Conservation (phyloP, 1,140 invertebrate genomes). For the Drosophila truncata region DNA sequence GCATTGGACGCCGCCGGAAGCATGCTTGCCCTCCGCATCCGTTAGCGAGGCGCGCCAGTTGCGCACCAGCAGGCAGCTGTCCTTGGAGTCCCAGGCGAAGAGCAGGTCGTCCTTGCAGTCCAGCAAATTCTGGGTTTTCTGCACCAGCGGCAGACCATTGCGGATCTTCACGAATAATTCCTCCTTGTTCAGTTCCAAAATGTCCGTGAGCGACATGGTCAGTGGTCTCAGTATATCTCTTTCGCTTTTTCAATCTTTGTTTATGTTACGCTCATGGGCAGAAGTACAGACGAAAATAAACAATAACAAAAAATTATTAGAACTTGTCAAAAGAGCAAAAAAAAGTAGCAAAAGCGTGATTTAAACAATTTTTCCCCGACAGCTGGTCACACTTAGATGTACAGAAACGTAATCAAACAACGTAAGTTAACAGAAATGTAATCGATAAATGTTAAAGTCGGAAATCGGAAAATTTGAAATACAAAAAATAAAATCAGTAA, state of each 20-base stretch:
- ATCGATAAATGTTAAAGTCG: not conserved
- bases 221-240: slow-evolving; percentile 67
- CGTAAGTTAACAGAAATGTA: not conserved
- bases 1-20: slow-evolving; percentile 22
- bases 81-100: slow-evolving; percentile 73
- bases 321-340: slow-evolving; percentile 71
- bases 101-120: slow-evolving; percentile 83
- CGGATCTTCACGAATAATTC: slow-evolving; percentile 74
- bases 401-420: not conserved
- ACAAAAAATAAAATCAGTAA: too few species aligned
- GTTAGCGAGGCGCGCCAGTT: slow-evolving; percentile 74
- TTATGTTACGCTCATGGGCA: slow-evolving; percentile 75
- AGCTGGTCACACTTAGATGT: not conserved
- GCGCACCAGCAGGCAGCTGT: slow-evolving; percentile 60
- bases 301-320: slow-evolving; percentile 77
- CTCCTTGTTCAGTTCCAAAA: slow-evolving; percentile 67
- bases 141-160: slow-evolving; percentile 50
- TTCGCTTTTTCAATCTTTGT: slow-evolving; percentile 63
- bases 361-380: not conserved
- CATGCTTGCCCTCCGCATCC: slow-evolving; percentile 18
- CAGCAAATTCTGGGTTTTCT: slow-evolving; percentile 73
- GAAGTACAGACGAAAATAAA: slow-evolving; percentile 68
- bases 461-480: too few species aligned
- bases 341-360: slow-evolving; percentile 32
- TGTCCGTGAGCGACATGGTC: slow-evolving; percentile 67